Conservation (phyloP, 2,113 vertebrate species). For the Phalacrocorax pelagicus region DNA sequence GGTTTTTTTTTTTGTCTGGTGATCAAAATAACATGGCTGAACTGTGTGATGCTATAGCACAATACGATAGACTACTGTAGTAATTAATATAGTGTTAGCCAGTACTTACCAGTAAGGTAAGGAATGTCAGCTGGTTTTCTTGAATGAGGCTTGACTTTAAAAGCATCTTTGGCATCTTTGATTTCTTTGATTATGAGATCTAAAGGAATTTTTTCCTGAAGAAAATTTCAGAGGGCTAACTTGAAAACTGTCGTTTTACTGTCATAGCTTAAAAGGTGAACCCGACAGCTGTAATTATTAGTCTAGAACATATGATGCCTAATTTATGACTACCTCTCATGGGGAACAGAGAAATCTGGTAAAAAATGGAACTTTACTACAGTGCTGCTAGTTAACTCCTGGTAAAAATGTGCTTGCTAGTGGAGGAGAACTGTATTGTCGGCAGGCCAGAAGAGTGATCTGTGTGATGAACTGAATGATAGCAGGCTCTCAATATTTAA, state of each 20-base stretch:
- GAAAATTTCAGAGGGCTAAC: neutral
- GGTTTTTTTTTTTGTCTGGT: neutral
- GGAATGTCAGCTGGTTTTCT: neutral
- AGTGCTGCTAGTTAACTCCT: neutral
- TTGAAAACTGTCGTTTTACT: neutral
- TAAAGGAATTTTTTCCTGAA: neutral
- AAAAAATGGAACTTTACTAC: neutral
- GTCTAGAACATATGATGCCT: neutral
- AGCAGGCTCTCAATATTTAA: neutral
- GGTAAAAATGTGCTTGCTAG: neutral
- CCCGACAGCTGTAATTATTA: fast-evolving
- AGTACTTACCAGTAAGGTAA: neutral
- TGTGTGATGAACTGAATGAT: neutral
- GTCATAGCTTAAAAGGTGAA: neutral
- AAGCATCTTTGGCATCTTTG: neutral
- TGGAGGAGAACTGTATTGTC: neutral
- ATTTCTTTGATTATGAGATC: neutral
- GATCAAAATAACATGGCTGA: neutral
- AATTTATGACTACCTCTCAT: neutral
- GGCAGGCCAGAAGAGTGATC: neutral
- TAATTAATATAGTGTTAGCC: neutral
- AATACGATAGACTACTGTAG: neutral
- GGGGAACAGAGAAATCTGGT: neutral
- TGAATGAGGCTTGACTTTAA: neutral
- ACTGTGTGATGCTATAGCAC: neutral